Percentiles rank a stretch among this genome's conserved stretches.
phyloP scores from a whole-genome alignment of 2,797 vertebrate species.

The Pelochelys cantorii region DNA sequence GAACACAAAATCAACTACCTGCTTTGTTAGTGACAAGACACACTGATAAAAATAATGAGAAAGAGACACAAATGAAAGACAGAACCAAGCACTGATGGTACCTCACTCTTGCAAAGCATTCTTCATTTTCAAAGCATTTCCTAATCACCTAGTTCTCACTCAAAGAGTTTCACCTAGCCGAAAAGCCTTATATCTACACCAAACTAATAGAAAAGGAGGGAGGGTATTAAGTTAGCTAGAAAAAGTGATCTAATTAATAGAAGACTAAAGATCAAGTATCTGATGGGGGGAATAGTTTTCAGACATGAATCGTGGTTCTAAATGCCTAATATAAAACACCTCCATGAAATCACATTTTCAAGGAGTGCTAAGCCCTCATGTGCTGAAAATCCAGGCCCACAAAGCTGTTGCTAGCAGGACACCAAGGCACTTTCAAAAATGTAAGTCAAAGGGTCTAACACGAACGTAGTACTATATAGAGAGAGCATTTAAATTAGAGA shows the following conservation, averaged over 20 bases:
- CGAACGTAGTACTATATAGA: background rate
- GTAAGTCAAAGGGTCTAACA: background rate
- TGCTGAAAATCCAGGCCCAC: no score
- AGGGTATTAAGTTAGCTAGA: background rate
- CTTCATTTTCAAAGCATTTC: background rate
- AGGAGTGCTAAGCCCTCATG: no score
- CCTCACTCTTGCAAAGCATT: background rate
- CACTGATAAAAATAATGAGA: background rate
- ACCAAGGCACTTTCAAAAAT: no score
- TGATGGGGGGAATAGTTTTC: no score
- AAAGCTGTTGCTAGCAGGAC: no score
- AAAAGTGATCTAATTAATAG: background rate
- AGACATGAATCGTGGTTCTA: no score
- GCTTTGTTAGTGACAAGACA: background rate
- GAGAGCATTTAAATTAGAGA: background rate
- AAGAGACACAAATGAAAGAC: background rate
- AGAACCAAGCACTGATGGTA: background rate
- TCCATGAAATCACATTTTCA: no score
- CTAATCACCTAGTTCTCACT: accelerated
- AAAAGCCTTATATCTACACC: background rate
- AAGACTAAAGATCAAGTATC: background rate
- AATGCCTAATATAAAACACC: no score
- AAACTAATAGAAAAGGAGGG: background rate
- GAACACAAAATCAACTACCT: background rate
- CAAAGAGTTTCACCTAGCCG: background rate